These are phyloP conservation scores for Euproctis similis DNA, from an alignment of 2,888 invertebrate genomes.

Conservation along the genomic window DNA sequence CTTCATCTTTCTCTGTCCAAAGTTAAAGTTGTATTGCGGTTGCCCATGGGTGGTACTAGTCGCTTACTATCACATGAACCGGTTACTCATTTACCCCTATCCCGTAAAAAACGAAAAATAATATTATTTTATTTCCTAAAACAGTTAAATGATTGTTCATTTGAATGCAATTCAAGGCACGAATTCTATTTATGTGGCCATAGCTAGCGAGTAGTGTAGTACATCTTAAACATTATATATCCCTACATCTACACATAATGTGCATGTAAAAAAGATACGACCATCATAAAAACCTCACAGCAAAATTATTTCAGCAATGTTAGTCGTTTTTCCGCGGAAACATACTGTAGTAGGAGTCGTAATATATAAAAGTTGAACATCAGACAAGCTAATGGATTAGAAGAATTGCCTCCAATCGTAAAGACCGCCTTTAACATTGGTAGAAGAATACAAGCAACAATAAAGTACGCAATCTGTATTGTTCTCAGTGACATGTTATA, in stretches of 20 bases:
- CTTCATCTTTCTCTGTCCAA: no score
- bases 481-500: conserved; percentile 36
- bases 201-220: conserved; percentile 50
- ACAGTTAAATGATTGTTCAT: conserved; percentile 9
- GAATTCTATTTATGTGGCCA: conserved; percentile 69
- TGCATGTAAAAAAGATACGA: conserved; percentile 73
- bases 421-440: conserved; percentile 51
- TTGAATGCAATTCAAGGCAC: conserved; percentile 54
- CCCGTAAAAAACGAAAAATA: no score
- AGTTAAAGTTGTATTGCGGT: no score
- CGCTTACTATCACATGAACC: no score
- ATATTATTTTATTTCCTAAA: conserved; percentile 1
- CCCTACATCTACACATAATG: conserved; percentile 68
- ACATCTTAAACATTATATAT: conserved; percentile 66
- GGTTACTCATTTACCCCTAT: no score
- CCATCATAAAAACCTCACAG: conserved; percentile 70
- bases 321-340: conserved; percentile 66
- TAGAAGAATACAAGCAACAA: conserved; percentile 51
- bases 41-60: no score
- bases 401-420: conserved; percentile 68
- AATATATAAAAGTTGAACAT: conserved; percentile 73
- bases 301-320: conserved; percentile 73
- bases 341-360: conserved; percentile 66
- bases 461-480: conserved; percentile 47
- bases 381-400: conserved; percentile 72